Conservation (phyloP, 2,888 invertebrate species). For the Azorinus chamasolen region DNA sequence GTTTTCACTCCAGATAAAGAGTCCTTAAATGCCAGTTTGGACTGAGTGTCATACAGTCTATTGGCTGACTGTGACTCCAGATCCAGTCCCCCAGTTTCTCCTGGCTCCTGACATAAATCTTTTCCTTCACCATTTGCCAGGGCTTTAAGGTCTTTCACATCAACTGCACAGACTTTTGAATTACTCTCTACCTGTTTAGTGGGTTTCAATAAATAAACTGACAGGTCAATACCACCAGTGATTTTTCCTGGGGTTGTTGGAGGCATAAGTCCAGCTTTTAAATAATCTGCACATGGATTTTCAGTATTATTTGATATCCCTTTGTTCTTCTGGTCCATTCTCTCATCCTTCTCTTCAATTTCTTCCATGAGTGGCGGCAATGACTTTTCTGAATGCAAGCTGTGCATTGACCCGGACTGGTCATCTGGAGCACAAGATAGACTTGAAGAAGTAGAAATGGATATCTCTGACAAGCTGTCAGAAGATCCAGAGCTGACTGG, state of each 20-base stretch:
- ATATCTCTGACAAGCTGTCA: constrained; percentile 47
- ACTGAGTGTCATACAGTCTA: constrained; percentile 40
- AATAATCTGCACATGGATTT: background rate
- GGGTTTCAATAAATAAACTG: constrained; percentile 61
- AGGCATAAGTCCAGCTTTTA: background rate
- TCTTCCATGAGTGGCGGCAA: constrained; percentile 54
- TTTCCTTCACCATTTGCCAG: background rate
- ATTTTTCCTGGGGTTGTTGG: constrained; percentile 55
- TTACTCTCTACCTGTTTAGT: constrained; percentile 7
- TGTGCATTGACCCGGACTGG: constrained; percentile 48
- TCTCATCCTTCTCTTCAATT: constrained; percentile 17
- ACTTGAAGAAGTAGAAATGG: constrained; percentile 47
- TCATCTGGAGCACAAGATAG: constrained; percentile 42
- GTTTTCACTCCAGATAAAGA: constrained; percentile 54
- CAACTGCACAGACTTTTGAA: too few relatives aligned
- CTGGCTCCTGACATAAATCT: background rate
- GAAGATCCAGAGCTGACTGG: constrained; percentile 44
- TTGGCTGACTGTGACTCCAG: constrained; percentile 2
- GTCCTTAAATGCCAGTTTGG: constrained; percentile 51
- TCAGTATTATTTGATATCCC: background rate
- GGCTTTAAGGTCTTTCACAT: too few relatives aligned
- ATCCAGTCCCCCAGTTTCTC: background rate
- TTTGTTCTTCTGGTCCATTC: background rate
- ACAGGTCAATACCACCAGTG: constrained; percentile 59
- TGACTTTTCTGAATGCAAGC: constrained; percentile 54